Conservation (phyloP, 2,113 vertebrate genomes). For the Aspiorhynchus laticeps region DNA sequence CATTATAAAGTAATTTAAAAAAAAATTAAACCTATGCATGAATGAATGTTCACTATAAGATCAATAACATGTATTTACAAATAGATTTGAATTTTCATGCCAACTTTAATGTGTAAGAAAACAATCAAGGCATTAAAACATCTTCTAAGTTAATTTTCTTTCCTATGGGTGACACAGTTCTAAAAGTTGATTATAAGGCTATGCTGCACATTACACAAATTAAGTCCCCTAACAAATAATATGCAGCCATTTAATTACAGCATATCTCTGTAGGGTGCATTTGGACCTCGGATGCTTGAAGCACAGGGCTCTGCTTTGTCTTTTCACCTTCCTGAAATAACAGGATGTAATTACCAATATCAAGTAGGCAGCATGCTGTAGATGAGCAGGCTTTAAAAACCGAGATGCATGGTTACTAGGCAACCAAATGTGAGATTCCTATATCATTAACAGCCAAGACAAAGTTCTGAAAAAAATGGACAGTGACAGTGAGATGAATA, state of each 20-base stretch:
- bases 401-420: slow-evolving; percentile 61
- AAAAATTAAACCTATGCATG: background rate
- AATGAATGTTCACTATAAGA: background rate
- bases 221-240: background rate
- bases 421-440: slow-evolving; percentile 61
- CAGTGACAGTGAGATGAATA: slow-evolving; percentile 42
- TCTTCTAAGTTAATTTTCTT: background rate
- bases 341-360: slow-evolving; percentile 53
- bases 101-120: background rate
- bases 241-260: background rate
- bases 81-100: too few relatives aligned
- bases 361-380: slow-evolving; percentile 43
- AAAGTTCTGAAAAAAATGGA: slow-evolving; percentile 33
- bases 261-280: background rate
- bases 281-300: background rate
- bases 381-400: slow-evolving; percentile 44
- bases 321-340: slow-evolving; percentile 40
- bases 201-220: background rate
- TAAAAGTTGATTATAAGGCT: background rate
- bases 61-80: background rate
- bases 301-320: slow-evolving; percentile 23
- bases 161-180: background rate
- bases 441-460: slow-evolving; percentile 49
- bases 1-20: background rate
- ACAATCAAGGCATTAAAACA: background rate